Evolutionary conservation across 2,888 invertebrate species (phyloP).

Genomic region (Listrodromus nycthemerus): DNA sequence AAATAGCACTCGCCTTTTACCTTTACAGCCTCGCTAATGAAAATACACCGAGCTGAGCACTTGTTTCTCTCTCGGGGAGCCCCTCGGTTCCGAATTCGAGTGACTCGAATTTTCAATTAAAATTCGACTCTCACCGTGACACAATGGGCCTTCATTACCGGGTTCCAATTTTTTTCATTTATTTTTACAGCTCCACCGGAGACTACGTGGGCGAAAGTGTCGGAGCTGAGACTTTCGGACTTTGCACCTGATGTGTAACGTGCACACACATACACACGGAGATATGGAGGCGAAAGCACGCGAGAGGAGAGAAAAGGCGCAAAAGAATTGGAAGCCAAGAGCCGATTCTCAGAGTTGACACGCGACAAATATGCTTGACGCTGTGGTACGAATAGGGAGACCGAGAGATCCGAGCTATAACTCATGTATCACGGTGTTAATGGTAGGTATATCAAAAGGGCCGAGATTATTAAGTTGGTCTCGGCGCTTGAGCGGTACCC

Average conservation of each 20-base stretch:
- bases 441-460: conserved; percentile 63
- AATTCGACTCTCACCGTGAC: conserved; percentile 74
- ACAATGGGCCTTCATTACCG: conserved; percentile 76
- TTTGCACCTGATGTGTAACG: conserved; percentile 53
- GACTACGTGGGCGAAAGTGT: conserved; percentile 58
- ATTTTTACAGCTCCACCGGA: conserved; percentile 55
- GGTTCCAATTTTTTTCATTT: conserved; percentile 70
- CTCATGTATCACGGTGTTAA: conserved; percentile 68
- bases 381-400: background rate
- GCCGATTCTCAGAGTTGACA: conserved; percentile 36
- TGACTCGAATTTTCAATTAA: conserved; percentile 75
- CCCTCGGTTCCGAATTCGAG: conserved; percentile 63
- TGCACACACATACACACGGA: background rate
- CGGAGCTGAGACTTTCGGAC: background rate
- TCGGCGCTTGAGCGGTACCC: conserved; percentile 45
- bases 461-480: conserved; percentile 64
- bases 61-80: conserved; percentile 24
- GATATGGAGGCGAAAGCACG: background rate
- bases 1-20: background rate
- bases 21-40: background rate
- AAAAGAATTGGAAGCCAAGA: conserved; percentile 5
- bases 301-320: conserved; percentile 18
- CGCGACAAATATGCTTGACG: conserved; percentile 32
- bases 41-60: conserved; percentile 17
- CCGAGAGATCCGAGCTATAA: conserved; percentile 52